phyloP scores from a whole-genome alignment of 2,113 vertebrate species.

The Bostrychus sinensis region DNA sequence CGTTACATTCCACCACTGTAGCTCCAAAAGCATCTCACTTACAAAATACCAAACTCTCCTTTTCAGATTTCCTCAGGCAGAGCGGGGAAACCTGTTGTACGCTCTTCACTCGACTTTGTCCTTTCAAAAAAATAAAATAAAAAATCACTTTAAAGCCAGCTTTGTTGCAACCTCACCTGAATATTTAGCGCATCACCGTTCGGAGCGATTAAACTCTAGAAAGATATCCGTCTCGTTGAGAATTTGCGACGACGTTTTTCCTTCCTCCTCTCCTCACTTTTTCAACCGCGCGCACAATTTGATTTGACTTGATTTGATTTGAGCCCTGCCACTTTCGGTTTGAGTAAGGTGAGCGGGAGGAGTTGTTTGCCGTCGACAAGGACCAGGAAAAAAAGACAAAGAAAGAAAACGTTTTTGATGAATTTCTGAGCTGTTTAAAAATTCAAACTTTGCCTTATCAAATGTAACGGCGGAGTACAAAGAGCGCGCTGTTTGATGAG shows the following conservation, averaged over 20 bases:
- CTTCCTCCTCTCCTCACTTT: slow-evolving; percentile 23
- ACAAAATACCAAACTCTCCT: too few relatives aligned
- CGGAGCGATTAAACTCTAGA: slow-evolving; percentile 35
- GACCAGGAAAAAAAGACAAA: slow-evolving; percentile 48
- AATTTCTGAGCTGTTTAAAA: slow-evolving; percentile 56
- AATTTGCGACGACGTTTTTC: background rate
- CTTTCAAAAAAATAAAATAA: slow-evolving; percentile 13
- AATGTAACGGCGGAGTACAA: slow-evolving; percentile 60
- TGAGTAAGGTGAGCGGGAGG: slow-evolving; percentile 60
- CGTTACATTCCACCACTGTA: too few relatives aligned
- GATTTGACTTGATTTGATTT: slow-evolving; percentile 75
- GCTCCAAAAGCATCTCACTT: too few relatives aligned
- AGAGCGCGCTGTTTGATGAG: slow-evolving; percentile 53
- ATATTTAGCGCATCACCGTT: slow-evolving; percentile 47
- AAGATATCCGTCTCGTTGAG: slow-evolving; percentile 26
- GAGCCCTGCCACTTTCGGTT: slow-evolving; percentile 71
- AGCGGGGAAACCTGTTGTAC: background rate
- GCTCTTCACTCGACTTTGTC: slow-evolving; percentile 25
- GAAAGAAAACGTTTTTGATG: slow-evolving; percentile 37
- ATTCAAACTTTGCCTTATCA: slow-evolving; percentile 63
- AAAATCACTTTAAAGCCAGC: slow-evolving; percentile 31
- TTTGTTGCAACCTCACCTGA: slow-evolving; percentile 28
- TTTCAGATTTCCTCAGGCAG: background rate
- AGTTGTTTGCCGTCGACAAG: slow-evolving; percentile 47
- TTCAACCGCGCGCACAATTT: slow-evolving; percentile 48